A percentile compares a stretch with the other conserved stretches of the same genome.
phyloP scores from a whole-genome alignment of 1,140 invertebrate species.

The Metaphire vulgaris region DNA sequence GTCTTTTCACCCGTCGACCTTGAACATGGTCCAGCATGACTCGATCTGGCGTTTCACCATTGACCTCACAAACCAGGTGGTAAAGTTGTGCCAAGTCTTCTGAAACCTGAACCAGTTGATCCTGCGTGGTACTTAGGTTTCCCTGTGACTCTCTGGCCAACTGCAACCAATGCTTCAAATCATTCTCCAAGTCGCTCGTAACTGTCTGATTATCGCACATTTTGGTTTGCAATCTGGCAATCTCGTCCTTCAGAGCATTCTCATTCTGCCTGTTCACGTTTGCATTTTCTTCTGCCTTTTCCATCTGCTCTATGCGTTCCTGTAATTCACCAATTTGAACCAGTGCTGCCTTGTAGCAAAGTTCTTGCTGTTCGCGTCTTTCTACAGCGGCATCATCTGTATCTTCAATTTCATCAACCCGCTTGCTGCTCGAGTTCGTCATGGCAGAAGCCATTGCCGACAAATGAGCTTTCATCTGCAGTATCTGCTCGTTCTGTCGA shows the following conservation, averaged over 20 bases:
- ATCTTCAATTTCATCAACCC: conserved; percentile 18
- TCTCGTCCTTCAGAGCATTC: no score
- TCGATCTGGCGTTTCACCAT: conserved; percentile 72
- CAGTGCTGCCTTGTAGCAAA: conserved; percentile 27
- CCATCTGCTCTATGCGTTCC: conserved; percentile 13
- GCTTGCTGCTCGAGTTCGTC: conserved; percentile 4
- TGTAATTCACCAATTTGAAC: conserved; percentile 27
- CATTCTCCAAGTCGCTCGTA: no score
- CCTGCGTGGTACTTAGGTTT: no score
- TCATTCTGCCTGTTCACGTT: no score
- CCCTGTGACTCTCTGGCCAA: no score
- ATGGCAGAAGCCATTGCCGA: conserved; percentile 33
- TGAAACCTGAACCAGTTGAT: no score
- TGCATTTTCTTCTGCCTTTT: conserved; percentile 2
- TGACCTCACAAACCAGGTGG: conserved; percentile 61
- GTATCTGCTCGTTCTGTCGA: conserved; percentile 63
- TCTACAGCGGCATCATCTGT: conserved; percentile 7
- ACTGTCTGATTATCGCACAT: no score
- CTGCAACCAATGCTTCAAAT: no score
- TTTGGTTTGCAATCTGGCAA: no score
- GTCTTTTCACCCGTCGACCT: conserved; percentile 21
- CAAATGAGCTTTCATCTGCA: conserved; percentile 72
- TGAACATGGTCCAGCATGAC: conserved; percentile 75
- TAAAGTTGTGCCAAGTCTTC: conserved; percentile 76
- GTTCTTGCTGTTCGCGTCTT: conserved; percentile 22